A percentile compares a stretch with the other conserved stretches of the same genome.
These are phyloP conservation scores for Stegostoma tigrinum DNA, from an alignment of 2,113 vertebrate genomes.

Conservation along the genomic window DNA sequence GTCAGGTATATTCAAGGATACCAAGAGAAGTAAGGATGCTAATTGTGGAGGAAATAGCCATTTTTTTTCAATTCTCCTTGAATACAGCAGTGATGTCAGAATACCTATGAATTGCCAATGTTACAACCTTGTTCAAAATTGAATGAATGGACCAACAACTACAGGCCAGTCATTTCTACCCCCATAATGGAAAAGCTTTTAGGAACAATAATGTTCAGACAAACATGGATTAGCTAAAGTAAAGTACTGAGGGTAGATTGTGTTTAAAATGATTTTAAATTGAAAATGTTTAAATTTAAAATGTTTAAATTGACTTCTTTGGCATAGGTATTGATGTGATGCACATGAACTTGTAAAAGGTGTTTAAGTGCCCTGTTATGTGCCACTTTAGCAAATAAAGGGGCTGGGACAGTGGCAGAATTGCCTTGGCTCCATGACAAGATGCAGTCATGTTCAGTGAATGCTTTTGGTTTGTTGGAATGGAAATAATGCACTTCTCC, in stretches of 20 bases:
- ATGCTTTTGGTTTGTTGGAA: background rate
- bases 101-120: background rate
- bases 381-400: background rate
- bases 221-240: background rate
- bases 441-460: background rate
- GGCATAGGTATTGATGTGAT: background rate
- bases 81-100: background rate
- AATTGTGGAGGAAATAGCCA: background rate
- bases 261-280: background rate
- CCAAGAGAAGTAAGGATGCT: background rate
- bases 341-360: too few species aligned
- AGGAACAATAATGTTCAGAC: too few species aligned
- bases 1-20: background rate
- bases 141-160: background rate
- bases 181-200: too few species aligned
- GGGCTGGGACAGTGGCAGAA: background rate
- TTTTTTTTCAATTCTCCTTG: background rate
- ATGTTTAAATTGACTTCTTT: background rate
- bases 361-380: background rate
- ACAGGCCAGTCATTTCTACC: background rate
- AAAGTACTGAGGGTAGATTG: background rate
- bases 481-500: background rate
- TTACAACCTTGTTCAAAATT: background rate
- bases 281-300: background rate
- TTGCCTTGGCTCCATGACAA: background rate